Conservation (phyloP, 2,113 vertebrate species). For the Cairina moschata region DNA sequence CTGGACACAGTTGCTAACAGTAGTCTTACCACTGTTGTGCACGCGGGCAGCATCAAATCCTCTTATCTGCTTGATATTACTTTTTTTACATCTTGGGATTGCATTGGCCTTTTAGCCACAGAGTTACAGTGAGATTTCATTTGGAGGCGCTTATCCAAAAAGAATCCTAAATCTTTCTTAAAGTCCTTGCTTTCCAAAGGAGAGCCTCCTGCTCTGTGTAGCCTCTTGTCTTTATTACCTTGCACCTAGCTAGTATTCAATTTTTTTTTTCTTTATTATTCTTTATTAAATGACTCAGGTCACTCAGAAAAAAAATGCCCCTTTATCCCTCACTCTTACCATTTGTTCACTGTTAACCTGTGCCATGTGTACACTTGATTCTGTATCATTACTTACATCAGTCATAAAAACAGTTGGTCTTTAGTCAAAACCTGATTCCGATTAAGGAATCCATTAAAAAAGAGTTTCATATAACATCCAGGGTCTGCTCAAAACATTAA, state of each 20-base stretch:
- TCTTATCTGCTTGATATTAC: constrained; percentile 47
- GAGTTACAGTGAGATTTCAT: constrained; percentile 9
- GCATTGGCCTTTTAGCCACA: neutral
- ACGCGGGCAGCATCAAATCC: constrained; percentile 17
- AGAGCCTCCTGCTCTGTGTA: neutral
- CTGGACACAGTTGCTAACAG: constrained; percentile 9
- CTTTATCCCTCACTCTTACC: constrained; percentile 8
- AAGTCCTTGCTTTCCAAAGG: constrained; percentile 11
- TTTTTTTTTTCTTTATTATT: neutral
- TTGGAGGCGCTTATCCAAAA: constrained; percentile 20
- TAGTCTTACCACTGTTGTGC: neutral
- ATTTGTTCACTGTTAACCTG: constrained; percentile 30
- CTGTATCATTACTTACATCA: neutral
- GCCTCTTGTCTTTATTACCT: neutral
- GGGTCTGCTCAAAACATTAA: neutral
- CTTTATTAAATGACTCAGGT: neutral
- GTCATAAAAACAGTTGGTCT: constrained; percentile 5
- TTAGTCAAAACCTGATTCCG: constrained; percentile 32
- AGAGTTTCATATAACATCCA: neutral
- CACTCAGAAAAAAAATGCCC: neutral
- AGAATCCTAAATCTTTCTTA: constrained; percentile 7
- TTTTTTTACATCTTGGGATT: constrained; percentile 20
- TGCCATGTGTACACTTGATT: neutral
- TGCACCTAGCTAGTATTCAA: neutral
- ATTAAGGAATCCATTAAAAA: neutral